phyloP scores from a whole-genome alignment of 2,888 invertebrate genomes.

The Euphydryas editha region DNA sequence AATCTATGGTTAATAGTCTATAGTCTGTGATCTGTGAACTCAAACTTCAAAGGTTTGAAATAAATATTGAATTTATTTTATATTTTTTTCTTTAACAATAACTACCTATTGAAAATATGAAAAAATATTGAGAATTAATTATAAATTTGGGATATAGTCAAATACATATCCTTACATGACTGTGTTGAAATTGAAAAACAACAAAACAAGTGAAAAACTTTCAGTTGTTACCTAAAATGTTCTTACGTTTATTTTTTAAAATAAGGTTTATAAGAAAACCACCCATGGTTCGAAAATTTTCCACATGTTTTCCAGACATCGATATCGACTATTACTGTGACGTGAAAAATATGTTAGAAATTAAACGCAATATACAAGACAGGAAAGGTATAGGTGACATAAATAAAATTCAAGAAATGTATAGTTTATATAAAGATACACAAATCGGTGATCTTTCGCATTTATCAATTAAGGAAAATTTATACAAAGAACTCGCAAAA shows the following conservation, averaged over 20 bases:
- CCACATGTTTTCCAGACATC: slow-evolving; percentile 67
- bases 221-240: slow-evolving; percentile 6
- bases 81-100: too few relatives aligned
- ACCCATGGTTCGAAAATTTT: slow-evolving; percentile 44
- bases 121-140: too few relatives aligned
- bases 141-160: background rate
- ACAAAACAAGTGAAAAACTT: background rate
- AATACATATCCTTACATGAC: background rate
- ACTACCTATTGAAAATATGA: too few relatives aligned
- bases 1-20: too few relatives aligned
- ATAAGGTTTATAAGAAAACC: slow-evolving; percentile 18
- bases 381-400: slow-evolving; percentile 89
- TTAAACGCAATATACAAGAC: slow-evolving; percentile 85
- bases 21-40: too few relatives aligned
- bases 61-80: too few relatives aligned
- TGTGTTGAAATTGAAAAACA: too few relatives aligned
- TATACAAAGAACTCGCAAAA: slow-evolving; percentile 84
- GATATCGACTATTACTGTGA: slow-evolving; percentile 86
- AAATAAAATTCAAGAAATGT: slow-evolving; percentile 77
- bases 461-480: slow-evolving; percentile 56
- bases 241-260: background rate
- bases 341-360: slow-evolving; percentile 82
- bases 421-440: slow-evolving; percentile 57
- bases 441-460: slow-evolving; percentile 49
- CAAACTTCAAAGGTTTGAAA: too few relatives aligned